phyloP scores from a whole-genome alignment of 2,113 vertebrate species.

The Oryzias curvinotus region DNA sequence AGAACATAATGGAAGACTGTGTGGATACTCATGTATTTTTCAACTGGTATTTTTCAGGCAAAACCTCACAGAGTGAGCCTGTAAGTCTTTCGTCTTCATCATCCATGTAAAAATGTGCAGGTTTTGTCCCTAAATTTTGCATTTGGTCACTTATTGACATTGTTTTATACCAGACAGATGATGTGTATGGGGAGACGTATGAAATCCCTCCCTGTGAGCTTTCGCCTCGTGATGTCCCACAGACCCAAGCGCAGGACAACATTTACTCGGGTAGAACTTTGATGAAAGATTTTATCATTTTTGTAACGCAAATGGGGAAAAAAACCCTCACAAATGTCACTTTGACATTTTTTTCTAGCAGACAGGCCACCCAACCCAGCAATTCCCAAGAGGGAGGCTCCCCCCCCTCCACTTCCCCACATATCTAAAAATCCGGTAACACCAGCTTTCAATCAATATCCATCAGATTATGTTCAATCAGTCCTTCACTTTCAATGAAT shows the following conservation, averaged over 20 bases:
- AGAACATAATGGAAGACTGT: neutral
- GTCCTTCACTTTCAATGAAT: neutral
- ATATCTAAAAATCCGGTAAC: slow-evolving; percentile 54
- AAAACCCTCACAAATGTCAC: neutral
- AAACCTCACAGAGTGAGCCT: slow-evolving; percentile 68
- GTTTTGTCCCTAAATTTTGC: neutral
- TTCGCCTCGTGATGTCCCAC: slow-evolving; percentile 54
- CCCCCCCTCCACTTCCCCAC: slow-evolving; percentile 63
- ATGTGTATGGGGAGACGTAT: slow-evolving; percentile 73
- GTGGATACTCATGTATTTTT: neutral
- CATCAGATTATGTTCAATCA: neutral
- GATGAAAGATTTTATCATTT: neutral
- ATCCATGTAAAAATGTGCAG: neutral
- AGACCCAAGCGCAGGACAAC: slow-evolving; percentile 60
- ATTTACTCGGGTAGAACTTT: slow-evolving; percentile 73
- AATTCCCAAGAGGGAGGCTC: slow-evolving; percentile 51
- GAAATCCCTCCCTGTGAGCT: slow-evolving; percentile 77
- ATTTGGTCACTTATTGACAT: neutral
- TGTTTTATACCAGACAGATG: slow-evolving; percentile 54
- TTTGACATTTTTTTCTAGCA: slow-evolving; percentile 20
- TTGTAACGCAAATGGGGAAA: neutral
- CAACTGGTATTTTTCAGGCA: slow-evolving; percentile 44
- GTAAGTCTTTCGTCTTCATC: slow-evolving; percentile 52
- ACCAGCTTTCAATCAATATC: neutral
- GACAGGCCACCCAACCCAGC: slow-evolving; percentile 49